phyloP scores from a whole-genome alignment of 2,113 vertebrate genomes.

The Hippoglossus stenolepis region DNA sequence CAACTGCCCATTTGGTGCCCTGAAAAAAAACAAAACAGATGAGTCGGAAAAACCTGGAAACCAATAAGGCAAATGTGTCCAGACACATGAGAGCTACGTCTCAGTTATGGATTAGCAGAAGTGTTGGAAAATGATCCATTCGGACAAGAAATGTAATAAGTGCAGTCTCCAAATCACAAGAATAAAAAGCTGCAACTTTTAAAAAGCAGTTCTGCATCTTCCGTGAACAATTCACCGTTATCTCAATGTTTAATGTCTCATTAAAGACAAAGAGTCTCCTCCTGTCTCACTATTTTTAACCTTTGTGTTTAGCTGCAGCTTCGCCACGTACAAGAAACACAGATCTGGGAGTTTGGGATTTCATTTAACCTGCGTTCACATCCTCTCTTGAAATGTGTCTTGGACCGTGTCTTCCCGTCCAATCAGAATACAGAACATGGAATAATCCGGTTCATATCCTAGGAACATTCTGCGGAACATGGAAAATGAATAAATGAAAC shows the following conservation, averaged over 20 bases:
- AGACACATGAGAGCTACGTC: slow-evolving; percentile 3
- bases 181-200: neutral
- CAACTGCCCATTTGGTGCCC: neutral
- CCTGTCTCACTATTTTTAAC: neutral
- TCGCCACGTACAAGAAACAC: neutral
- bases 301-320: neutral
- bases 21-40: neutral
- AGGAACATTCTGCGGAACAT: slow-evolving; percentile 46
- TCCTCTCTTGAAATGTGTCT: slow-evolving; percentile 17
- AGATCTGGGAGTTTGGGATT: slow-evolving; percentile 16
- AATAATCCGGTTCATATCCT: slow-evolving; percentile 47
- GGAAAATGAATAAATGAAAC: slow-evolving; percentile 51
- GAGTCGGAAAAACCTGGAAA: slow-evolving; percentile 18
- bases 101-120: neutral
- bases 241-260: neutral
- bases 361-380: slow-evolving; percentile 16
- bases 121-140: neutral
- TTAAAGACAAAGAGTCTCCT: neutral
- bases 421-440: slow-evolving; percentile 35
- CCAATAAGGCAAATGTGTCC: slow-evolving; percentile 60
- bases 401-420: neutral
- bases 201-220: neutral
- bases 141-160: neutral
- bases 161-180: too few species aligned
- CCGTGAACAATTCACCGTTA: neutral